Evolutionary conservation across 2,888 invertebrate species (phyloP).

Genomic region (Sphinx pinastri): DNA sequence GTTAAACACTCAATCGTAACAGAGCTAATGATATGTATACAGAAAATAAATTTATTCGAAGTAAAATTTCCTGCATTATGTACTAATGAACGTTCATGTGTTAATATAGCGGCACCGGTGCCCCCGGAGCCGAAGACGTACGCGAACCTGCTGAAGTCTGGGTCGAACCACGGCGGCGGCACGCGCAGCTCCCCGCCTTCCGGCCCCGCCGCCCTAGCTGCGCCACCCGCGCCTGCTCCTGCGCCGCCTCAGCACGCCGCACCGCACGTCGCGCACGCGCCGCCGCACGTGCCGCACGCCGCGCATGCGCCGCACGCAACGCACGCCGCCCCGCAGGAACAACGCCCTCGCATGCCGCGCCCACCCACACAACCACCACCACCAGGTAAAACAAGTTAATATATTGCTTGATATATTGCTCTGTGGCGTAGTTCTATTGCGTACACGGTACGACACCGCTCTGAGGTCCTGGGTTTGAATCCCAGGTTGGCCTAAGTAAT

Average conservation of each 20-base stretch:
- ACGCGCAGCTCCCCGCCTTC: constrained; percentile 46
- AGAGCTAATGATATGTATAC: too few relatives aligned
- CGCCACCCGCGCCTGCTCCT: constrained; percentile 43
- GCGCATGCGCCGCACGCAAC: constrained; percentile 34
- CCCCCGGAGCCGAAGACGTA: constrained; percentile 92
- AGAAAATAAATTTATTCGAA: too few relatives aligned
- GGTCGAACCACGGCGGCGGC: constrained; percentile 50
- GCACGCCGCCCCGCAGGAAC: constrained; percentile 37
- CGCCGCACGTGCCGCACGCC: constrained; percentile 41
- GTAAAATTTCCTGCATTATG: too few relatives aligned
- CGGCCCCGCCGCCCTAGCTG: constrained; percentile 42
- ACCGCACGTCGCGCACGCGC: constrained; percentile 36
- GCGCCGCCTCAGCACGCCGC: constrained; percentile 43
- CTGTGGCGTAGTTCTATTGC: too few relatives aligned
- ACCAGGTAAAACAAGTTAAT: neutral
- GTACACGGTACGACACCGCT: too few relatives aligned
- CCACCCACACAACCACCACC: constrained; percentile 29
- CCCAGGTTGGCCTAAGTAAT: too few relatives aligned
- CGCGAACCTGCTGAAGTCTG: constrained; percentile 92
- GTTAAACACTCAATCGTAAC: too few relatives aligned
- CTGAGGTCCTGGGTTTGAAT: too few relatives aligned
- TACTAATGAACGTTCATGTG: neutral
- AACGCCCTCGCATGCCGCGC: constrained; percentile 41
- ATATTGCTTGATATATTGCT: too few relatives aligned
- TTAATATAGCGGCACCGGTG: constrained; percentile 44